Evolutionary conservation across 2,888 invertebrate species (phyloP).

Genomic region (Cephus runcator): DNA sequence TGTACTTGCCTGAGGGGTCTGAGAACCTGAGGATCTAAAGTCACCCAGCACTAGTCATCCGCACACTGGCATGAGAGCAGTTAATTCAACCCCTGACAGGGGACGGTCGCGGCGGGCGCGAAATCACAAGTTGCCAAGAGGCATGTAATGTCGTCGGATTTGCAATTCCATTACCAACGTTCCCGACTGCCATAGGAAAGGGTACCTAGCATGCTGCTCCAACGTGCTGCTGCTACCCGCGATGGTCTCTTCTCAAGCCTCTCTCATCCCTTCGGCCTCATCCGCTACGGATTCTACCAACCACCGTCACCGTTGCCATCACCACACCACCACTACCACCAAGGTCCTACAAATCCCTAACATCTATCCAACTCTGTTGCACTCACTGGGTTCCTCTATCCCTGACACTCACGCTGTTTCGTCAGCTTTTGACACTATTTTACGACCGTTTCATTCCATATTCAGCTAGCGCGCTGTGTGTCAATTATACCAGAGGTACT

Average conservation of each 20-base stretch:
- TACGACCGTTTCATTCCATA: not conserved
- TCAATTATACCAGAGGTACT: not conserved
- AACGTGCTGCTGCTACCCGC: not conserved
- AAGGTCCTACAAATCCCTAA: not conserved
- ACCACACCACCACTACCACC: not conserved
- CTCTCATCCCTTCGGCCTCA: conserved; percentile 6
- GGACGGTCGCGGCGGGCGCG: conserved; percentile 42
- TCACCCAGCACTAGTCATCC: not conserved
- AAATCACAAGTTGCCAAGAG: conserved; percentile 62
- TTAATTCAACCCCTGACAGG: not conserved
- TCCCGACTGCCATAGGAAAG: conserved; percentile 34
- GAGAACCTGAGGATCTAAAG: not conserved
- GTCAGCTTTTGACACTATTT: not conserved
- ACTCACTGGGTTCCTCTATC: not conserved
- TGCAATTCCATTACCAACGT: conserved; percentile 59
- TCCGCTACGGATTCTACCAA: conserved; percentile 10
- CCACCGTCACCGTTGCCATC: not conserved
- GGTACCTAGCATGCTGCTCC: not conserved
- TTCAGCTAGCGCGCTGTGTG: not conserved
- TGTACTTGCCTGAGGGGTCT: not conserved
- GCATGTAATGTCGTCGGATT: conserved; percentile 62
- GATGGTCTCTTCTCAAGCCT: not conserved
- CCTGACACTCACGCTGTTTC: not conserved
- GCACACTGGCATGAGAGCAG: conserved; percentile 4
- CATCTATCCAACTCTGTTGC: not conserved